Conservation (phyloP, 2,888 invertebrate genomes). For the Ganaspis brasiliensis region DNA sequence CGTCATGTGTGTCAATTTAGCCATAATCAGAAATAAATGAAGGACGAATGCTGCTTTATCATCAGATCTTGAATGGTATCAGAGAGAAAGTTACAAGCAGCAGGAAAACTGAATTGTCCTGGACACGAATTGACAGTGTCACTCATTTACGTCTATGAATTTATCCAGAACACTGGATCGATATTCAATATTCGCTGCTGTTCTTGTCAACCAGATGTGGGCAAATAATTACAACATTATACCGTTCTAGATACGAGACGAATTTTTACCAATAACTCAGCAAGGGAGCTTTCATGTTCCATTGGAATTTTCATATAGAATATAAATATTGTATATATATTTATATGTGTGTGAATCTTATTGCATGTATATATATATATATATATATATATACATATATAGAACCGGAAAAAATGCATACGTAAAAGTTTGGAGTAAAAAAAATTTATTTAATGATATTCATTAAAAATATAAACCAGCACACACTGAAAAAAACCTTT, state of each 20-base stretch:
- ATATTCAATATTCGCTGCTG: slow-evolving; percentile 11
- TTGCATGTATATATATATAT: too few relatives aligned
- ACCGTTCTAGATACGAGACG: neutral
- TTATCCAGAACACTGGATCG: slow-evolving; percentile 10
- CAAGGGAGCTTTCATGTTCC: neutral
- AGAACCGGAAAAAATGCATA: too few relatives aligned
- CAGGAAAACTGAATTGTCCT: neutral
- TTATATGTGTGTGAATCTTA: too few relatives aligned
- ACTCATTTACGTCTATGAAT: slow-evolving; percentile 9
- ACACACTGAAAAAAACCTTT: too few relatives aligned
- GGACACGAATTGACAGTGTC: slow-evolving; percentile 24
- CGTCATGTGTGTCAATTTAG: neutral
- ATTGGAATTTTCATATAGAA: too few relatives aligned
- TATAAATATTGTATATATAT: too few relatives aligned
- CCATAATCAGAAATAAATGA: neutral
- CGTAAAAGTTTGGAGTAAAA: too few relatives aligned
- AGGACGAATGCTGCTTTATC: slow-evolving; percentile 17
- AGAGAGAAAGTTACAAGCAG: slow-evolving; percentile 14
- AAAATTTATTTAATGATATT: neutral
- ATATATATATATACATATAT: too few relatives aligned
- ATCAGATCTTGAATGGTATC: neutral
- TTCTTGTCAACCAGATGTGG: neutral
- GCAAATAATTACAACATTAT: neutral
- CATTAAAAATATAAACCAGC: too few relatives aligned
- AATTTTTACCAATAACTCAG: neutral